phyloP scores from a whole-genome alignment of 92 coral and sea anemone species.

The Chrysogorgia sp. region DNA sequence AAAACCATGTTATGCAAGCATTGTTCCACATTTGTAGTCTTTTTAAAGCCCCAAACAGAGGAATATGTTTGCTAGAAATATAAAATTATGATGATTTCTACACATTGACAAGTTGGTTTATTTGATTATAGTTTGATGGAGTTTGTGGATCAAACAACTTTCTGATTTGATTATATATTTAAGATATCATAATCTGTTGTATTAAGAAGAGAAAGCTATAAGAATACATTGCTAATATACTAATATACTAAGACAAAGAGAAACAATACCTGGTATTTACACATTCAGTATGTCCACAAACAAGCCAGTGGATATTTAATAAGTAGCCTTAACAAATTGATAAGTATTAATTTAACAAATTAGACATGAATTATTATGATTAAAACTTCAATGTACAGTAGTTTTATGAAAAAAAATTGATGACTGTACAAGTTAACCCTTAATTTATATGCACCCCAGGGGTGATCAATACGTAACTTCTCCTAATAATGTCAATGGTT shows the following conservation, averaged over 20 bases:
- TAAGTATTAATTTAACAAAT: background rate
- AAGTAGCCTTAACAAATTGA: background rate
- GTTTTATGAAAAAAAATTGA: too few species aligned
- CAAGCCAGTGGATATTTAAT: conserved; percentile 13
- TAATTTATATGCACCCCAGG: too few species aligned
- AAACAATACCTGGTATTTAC: conserved; percentile 20
- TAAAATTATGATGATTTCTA: background rate
- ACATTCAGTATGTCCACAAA: conserved; percentile 35
- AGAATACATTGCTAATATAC: background rate
- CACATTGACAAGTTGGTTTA: background rate
- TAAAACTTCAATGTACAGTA: too few species aligned
- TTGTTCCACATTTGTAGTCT: conserved; percentile 78
- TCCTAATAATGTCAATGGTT: too few species aligned
- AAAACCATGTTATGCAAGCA: conserved; percentile 70
- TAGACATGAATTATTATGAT: background rate
- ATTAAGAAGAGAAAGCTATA: too few species aligned
- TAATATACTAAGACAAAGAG: background rate
- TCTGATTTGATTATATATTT: too few species aligned
- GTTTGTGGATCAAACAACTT: too few species aligned
- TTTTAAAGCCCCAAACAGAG: conserved; percentile 82
- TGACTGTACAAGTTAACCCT: too few species aligned
- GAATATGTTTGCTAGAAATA: conserved; percentile 58
- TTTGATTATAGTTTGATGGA: too few species aligned
- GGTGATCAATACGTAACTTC: too few species aligned
- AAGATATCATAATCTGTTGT: too few species aligned